A percentile compares a stretch with the other conserved stretches of the same genome.
Evolutionary conservation across 1,140 invertebrate genomes (phyloP).

Genomic region (Drosophila pachea): DNA sequence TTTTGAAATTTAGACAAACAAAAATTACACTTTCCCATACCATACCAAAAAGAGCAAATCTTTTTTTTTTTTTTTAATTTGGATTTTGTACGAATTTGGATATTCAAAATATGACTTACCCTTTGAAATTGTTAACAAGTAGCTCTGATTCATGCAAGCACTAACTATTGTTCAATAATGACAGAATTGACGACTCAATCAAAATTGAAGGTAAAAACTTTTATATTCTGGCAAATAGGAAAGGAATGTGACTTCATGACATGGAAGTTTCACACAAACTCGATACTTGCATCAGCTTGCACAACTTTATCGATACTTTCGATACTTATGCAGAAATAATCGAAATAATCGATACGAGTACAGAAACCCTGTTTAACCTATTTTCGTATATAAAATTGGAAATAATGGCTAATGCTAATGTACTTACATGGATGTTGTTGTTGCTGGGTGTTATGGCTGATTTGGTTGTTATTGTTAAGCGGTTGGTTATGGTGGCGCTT

Average conservation of each 20-base stretch:
- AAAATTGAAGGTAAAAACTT: too few species aligned
- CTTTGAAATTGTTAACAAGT: not conserved
- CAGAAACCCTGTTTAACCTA: too few species aligned
- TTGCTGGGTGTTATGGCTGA: constrained; percentile 23
- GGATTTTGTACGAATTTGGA: constrained; percentile 1
- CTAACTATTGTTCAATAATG: too few species aligned
- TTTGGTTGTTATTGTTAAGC: constrained; percentile 21
- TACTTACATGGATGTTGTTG: constrained; percentile 53
- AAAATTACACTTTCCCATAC: constrained; percentile 1
- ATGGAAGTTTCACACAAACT: too few species aligned
- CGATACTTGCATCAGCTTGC: too few species aligned
- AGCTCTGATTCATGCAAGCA: not conserved
- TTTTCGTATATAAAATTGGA: too few species aligned
- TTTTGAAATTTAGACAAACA: constrained; percentile 15
- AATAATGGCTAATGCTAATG: not conserved
- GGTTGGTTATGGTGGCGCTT: constrained; percentile 60
- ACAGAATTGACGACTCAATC: too few species aligned
- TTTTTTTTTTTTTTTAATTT: too few species aligned
- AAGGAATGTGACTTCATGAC: too few species aligned
- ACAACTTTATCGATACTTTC: not conserved
- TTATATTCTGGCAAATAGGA: too few species aligned
- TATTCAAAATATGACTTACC: not conserved
- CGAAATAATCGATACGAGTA: too few species aligned
- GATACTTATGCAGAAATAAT: too few species aligned
- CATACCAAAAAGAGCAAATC: not conserved